Percentiles rank a stretch among this genome's conserved stretches.
Evolutionary conservation across 2,888 invertebrate genomes (phyloP).

Genomic region (Brachyopa scutellaris): DNA sequence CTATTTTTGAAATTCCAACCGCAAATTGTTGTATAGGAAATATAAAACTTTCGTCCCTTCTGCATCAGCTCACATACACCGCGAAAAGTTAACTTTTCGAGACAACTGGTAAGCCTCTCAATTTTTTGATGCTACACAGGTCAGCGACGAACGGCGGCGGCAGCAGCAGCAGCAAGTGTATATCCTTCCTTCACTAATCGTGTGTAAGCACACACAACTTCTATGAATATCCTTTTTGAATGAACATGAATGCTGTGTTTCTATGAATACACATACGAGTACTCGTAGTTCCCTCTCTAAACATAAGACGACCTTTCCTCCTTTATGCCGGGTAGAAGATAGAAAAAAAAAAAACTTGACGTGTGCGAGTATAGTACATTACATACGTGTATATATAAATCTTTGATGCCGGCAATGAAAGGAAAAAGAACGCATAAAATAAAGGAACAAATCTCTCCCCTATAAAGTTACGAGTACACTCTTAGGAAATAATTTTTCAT

Average conservation of each 20-base stretch:
- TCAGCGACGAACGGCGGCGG: neutral
- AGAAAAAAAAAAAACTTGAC: conserved; percentile 21
- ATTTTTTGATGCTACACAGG: conserved; percentile 37
- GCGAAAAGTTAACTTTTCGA: no score
- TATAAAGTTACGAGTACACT: no score
- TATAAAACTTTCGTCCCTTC: no score
- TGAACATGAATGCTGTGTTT: conserved; percentile 34
- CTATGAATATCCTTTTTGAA: conserved; percentile 62
- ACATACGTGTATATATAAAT: conserved; percentile 49
- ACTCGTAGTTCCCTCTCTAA: conserved; percentile 31
- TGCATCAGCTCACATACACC: no score
- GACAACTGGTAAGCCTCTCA: conserved; percentile 14
- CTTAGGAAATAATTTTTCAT: conserved; percentile 23
- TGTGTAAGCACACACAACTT: conserved; percentile 44
- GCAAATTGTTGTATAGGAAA: no score
- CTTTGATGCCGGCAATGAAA: conserved; percentile 65
- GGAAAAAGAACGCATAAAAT: conserved; percentile 22
- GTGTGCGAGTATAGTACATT: no score
- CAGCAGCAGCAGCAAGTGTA: conserved; percentile 6
- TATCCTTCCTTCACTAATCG: conserved; percentile 47
- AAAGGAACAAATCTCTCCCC: conserved; percentile 28
- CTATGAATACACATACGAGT: conserved; percentile 37
- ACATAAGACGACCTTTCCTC: conserved; percentile 61
- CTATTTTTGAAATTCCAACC: no score
- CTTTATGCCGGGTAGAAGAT: conserved; percentile 34